A percentile compares a stretch with the other conserved stretches of the same genome.
phyloP scores from a whole-genome alignment of 2,797 vertebrate species.

The Alosa sapidissima region DNA sequence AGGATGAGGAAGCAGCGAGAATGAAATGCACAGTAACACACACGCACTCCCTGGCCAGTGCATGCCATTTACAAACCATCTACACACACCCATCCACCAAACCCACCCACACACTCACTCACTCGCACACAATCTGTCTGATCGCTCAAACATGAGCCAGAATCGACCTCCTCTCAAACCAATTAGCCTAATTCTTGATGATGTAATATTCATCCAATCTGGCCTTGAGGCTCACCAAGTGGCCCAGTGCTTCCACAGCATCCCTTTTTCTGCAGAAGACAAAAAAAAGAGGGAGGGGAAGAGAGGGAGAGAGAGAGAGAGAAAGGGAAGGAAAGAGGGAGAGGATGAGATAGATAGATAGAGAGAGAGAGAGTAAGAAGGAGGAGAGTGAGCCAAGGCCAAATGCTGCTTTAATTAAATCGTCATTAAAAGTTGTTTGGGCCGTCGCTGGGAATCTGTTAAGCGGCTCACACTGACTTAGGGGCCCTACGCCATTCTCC shows the following conservation, averaged over 20 bases:
- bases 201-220: constrained; percentile 16
- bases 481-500: not conserved
- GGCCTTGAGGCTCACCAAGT: not conserved
- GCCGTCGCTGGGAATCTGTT: constrained; percentile 5
- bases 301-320: not conserved
- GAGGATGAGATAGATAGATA: not conserved
- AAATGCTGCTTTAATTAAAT: constrained; percentile 15
- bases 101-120: not conserved
- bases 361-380: not conserved
- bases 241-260: not conserved
- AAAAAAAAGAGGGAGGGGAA: constrained; percentile 21
- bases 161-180: not conserved
- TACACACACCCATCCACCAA: not conserved
- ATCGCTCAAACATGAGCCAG: constrained; percentile 12
- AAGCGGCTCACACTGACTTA: not conserved
- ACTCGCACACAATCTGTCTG: not conserved
- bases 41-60: not conserved
- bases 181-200: constrained; percentile 18
- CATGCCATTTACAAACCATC: not conserved
- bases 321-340: not conserved
- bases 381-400: not conserved
- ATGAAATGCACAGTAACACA: not conserved
- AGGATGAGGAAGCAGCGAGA: not conserved
- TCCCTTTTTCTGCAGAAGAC: constrained; percentile 40
- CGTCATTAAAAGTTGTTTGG: not conserved